Evolutionary conservation across 2,797 vertebrate species (phyloP).

Genomic region (Sebastes matsubarae): DNA sequence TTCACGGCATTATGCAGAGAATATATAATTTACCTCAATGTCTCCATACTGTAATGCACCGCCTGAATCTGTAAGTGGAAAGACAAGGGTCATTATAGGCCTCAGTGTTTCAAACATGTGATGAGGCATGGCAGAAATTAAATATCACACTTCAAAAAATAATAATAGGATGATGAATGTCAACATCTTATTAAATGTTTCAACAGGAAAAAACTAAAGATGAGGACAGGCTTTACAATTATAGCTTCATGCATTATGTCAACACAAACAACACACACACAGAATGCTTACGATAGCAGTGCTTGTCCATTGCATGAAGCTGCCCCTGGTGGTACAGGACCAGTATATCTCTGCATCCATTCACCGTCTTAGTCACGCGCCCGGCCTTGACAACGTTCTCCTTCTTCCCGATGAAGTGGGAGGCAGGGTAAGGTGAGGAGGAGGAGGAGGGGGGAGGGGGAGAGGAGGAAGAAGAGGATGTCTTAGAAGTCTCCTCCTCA

Average conservation of each 20-base stretch:
- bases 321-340: slow-evolving; percentile 87
- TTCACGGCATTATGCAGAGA: background rate
- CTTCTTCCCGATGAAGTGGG: slow-evolving; percentile 74
- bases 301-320: slow-evolving; percentile 90
- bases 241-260: background rate
- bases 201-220: background rate
- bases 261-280: slow-evolving; percentile 7
- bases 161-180: background rate
- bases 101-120: background rate
- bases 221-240: background rate
- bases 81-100: background rate
- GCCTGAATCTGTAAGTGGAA: slow-evolving; percentile 86
- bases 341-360: slow-evolving; percentile 88
- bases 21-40: slow-evolving; percentile 87
- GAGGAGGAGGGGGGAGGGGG: background rate
- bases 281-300: slow-evolving; percentile 90
- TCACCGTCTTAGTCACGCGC: slow-evolving; percentile 81
- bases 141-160: background rate
- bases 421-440: slow-evolving; percentile 15
- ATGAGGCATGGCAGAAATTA: background rate
- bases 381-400: slow-evolving; percentile 83
- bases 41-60: slow-evolving; percentile 89
- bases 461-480: slow-evolving; percentile 8
- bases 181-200: background rate
- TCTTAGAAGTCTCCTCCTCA: slow-evolving; percentile 50